Base-by-base conservation (phyloP, 2,888 invertebrate genomes). In the Netelia fuscicornis region DNA sequence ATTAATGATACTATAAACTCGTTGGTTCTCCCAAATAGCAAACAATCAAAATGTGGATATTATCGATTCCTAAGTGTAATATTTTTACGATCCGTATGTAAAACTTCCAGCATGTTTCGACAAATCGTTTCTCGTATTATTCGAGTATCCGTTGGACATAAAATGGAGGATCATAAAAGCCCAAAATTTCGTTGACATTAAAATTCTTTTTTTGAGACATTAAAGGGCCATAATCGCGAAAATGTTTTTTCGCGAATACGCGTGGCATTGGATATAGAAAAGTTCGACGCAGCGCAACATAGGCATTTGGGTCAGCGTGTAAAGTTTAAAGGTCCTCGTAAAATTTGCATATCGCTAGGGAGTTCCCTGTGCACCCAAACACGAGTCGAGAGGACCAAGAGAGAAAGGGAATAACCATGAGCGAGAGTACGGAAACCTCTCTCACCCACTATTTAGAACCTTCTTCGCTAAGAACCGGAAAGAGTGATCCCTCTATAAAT, bases 281-380 rank as follows among this genome's bases (percentile, higher is more conserved):
- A 48, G 8, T 48, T 13, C 11, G 48, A 2, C 13, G 48, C 0
- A 13, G 48, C 48, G 11, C 48, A 3, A 11, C 13, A 13, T 48
- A 10, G 86, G 86, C 87, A 89, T 88, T 85, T 89, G 89, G 89
- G 88, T 90, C 88, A 89, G 83, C 85, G 84, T 87, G 86, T 87
- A 89, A 89, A 90, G 88, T 90, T 90, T 90, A 89, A 90, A 90
- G 89, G 89, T 89, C 87, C 87, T 86, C 83, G 85, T 88, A 75
- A 89, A 89, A 89, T 89, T 90, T 89, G 88, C 89, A 90, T 90
- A 86, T 87, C 83, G 82, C 84, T 84, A 70, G 74, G 77, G 75
- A 85, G 68, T 71, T 17, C 42, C n/a, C 30, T 56, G 65, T 72
- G 54, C 58, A 48, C 58, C 54, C 54, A 48, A 58, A 52, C 58